A percentile compares a stretch with the other conserved stretches of the same genome.
Conservation (phyloP, 2,888 invertebrate genomes). For the Caenorhabditis macrosperma region DNA sequence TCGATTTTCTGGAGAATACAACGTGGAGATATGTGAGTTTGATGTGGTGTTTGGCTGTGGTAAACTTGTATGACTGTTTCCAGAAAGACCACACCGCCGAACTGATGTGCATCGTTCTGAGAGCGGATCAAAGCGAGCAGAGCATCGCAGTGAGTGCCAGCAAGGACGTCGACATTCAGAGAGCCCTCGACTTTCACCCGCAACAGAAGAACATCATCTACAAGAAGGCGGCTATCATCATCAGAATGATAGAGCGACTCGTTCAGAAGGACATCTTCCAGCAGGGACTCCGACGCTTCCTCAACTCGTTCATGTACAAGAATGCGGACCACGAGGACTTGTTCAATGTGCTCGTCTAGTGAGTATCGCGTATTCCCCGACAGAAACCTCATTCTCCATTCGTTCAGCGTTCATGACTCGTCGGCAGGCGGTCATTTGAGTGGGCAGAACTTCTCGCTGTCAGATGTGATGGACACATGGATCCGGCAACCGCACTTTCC, state of each 20-base stretch:
- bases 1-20: slow-evolving; percentile 58
- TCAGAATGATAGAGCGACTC: slow-evolving; percentile 70
- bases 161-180: slow-evolving; percentile 5
- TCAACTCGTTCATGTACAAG: slow-evolving; percentile 64
- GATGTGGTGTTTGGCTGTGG: neutral
- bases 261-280: slow-evolving; percentile 68
- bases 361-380: too few species aligned
- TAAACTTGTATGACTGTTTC: neutral
- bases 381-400: too few species aligned
- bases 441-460: slow-evolving; percentile 66
- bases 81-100: slow-evolving; percentile 53
- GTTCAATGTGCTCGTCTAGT: slow-evolving; percentile 69
- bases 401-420: slow-evolving; percentile 64
- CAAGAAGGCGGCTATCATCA: slow-evolving; percentile 64
- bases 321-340: slow-evolving; percentile 73
- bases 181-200: neutral
- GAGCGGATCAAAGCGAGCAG: slow-evolving; percentile 30
- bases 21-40: slow-evolving; percentile 62
- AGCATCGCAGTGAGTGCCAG: slow-evolving; percentile 30
- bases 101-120: slow-evolving; percentile 39
- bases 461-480: slow-evolving; percentile 72
- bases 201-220: slow-evolving; percentile 34
- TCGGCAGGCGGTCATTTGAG: slow-evolving; percentile 65
- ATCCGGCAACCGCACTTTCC: slow-evolving; percentile 71
- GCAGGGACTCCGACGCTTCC: slow-evolving; percentile 65